A percentile compares a stretch with the other conserved stretches of the same genome.
Conservation (phyloP, 2,888 invertebrate genomes). For the Leistus spinibarbis region DNA sequence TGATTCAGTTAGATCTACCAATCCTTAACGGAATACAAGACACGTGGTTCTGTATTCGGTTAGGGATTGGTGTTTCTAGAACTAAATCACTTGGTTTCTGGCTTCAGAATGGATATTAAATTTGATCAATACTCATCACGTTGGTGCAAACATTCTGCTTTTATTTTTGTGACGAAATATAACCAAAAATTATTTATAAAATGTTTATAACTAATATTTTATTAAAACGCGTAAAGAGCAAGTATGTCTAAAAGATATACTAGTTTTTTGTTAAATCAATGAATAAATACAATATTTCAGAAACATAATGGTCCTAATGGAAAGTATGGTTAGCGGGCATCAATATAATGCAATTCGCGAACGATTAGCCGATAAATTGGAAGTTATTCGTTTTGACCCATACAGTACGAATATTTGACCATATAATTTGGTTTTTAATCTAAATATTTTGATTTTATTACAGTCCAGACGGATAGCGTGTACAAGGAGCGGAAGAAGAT, state of each 20-base stretch:
- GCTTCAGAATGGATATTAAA: too few relatives aligned
- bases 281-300: conserved; percentile 58
- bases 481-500: conserved; percentile 79
- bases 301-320: conserved; percentile 75
- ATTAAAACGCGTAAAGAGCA: conserved; percentile 76
- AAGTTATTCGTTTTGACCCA: conserved; percentile 77
- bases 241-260: conserved; percentile 62
- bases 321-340: conserved; percentile 82
- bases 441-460: conserved; percentile 52
- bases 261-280: background rate
- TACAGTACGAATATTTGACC: conserved; percentile 67
- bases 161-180: background rate
- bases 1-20: background rate
- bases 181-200: conserved; percentile 31
- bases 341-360: conserved; percentile 69
- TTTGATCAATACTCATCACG: too few relatives aligned
- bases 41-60: too few relatives aligned
- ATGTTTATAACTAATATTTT: conserved; percentile 76
- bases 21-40: too few relatives aligned
- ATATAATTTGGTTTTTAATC: background rate
- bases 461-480: conserved; percentile 71
- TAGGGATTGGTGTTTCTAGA: too few relatives aligned
- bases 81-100: too few relatives aligned
- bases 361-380: conserved; percentile 78
- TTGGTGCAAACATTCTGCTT: background rate